Evolutionary conservation across 2,888 invertebrate species (phyloP).

Genomic region (Quadroppia sp.): DNA sequence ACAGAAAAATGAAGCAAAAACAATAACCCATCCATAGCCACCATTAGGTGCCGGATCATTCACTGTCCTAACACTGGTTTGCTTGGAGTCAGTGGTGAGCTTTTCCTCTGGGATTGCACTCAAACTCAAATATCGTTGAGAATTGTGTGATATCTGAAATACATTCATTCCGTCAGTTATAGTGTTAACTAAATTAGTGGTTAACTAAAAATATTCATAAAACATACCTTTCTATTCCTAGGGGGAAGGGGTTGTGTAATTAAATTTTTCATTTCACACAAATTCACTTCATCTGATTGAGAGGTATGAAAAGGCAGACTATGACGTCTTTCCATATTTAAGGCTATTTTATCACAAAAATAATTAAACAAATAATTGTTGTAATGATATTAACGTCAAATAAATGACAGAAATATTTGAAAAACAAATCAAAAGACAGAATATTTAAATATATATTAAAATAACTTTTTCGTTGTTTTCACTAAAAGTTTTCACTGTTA

Average conservation of each 20-base stretch:
- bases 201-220: no score
- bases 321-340: constrained; percentile 16
- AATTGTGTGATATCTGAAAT: constrained; percentile 19
- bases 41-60: constrained; percentile 45
- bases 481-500: no score
- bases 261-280: not conserved
- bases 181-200: no score
- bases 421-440: no score
- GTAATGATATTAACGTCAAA: no score
- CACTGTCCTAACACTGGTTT: constrained; percentile 6
- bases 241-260: constrained; percentile 2
- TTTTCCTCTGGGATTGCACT: constrained; percentile 37
- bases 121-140: constrained; percentile 34
- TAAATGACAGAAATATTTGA: no score
- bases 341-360: not conserved
- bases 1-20: constrained; percentile 92
- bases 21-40: constrained; percentile 91
- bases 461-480: not conserved
- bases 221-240: constrained; percentile 21
- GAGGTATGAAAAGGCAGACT: constrained; percentile 11
- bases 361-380: no score
- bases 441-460: not conserved
- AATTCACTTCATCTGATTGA: constrained; percentile 3
- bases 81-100: constrained; percentile 21
- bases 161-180: no score